A percentile compares a stretch with the other conserved stretches of the same genome.
phyloP scores from a whole-genome alignment of 92 coral and sea anemone genomes.

The Pocillopora meandrina region DNA sequence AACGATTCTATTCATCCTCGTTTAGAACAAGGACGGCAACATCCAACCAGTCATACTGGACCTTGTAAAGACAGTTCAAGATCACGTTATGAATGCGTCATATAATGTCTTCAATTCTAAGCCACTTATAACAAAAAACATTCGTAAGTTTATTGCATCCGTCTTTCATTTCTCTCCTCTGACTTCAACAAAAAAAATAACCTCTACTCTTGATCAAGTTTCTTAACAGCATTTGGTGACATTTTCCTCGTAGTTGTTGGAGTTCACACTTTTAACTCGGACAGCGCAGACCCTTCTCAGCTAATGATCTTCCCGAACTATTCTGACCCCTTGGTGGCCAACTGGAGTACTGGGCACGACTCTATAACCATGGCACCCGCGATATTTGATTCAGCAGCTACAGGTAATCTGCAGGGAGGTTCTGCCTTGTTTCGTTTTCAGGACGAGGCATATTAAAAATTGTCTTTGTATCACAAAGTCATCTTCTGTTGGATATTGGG shows the following conservation, averaged over 20 bases:
- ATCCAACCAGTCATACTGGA: slow-evolving; percentile 62
- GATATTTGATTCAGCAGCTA: slow-evolving; percentile 51
- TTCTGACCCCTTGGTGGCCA: slow-evolving; percentile 77
- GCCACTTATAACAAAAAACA: slow-evolving; percentile 88
- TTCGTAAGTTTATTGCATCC: slow-evolving; percentile 64
- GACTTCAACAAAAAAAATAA: neutral
- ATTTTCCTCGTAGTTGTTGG: slow-evolving; percentile 59
- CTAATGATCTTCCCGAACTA: slow-evolving; percentile 84
- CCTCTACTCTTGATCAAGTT: neutral
- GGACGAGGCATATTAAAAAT: too few relatives aligned
- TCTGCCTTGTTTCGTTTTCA: neutral
- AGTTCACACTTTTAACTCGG: slow-evolving; percentile 58
- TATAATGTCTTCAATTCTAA: slow-evolving; percentile 62
- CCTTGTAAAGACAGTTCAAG: slow-evolving; percentile 62
- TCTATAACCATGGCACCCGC: slow-evolving; percentile 71
- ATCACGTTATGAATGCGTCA: slow-evolving; percentile 63
- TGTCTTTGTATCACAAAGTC: neutral
- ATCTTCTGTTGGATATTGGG: too few relatives aligned
- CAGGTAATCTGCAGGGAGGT: slow-evolving; percentile 35
- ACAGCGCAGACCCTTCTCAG: slow-evolving; percentile 54
- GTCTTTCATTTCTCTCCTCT: neutral
- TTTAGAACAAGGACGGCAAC: slow-evolving; percentile 8
- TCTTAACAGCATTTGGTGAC: neutral
- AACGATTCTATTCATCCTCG: neutral
- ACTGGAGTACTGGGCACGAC: slow-evolving; percentile 81